Percentiles rank a stretch among this genome's conserved stretches.
These are phyloP conservation scores for Bradysia coprophila DNA, from an alignment of 1,140 invertebrate genomes.

Conservation along the genomic window DNA sequence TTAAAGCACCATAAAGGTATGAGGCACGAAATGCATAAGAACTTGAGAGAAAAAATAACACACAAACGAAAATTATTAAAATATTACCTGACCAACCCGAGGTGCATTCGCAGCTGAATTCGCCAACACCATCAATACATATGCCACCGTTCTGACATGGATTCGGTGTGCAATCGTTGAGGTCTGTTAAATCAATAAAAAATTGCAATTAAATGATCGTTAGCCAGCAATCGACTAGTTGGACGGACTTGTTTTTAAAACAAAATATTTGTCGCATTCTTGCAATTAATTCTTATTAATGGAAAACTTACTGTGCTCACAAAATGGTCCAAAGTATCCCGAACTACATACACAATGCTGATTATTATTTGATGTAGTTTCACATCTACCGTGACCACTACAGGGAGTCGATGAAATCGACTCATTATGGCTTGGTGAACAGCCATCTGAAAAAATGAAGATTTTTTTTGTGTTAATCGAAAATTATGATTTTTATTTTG, in stretches of 20 bases:
- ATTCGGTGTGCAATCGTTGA: constrained; percentile 57
- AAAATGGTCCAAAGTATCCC: constrained; percentile 57
- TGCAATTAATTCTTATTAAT: background rate
- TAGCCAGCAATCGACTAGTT: background rate
- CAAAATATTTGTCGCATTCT: too few relatives aligned
- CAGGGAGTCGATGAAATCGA: constrained; percentile 31
- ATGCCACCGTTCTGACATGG: constrained; percentile 62
- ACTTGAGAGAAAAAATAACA: background rate
- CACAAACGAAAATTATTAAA: background rate
- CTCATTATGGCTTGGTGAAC: constrained; percentile 19
- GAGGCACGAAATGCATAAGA: background rate
- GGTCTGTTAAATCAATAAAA: constrained; percentile 39
- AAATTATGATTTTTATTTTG: too few relatives aligned
- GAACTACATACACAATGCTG: constrained; percentile 54
- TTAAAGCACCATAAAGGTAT: too few relatives aligned
- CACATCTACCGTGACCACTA: constrained; percentile 61
- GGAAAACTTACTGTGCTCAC: constrained; percentile 43
- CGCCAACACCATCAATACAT: constrained; percentile 51
- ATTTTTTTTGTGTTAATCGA: too few relatives aligned
- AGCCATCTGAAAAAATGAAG: constrained; percentile 13
- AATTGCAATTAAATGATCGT: background rate
- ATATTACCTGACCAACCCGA: constrained; percentile 55
- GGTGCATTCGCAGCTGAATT: constrained; percentile 53
- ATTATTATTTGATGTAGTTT: constrained; percentile 36
- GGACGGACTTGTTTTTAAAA: too few relatives aligned